Evolutionary conservation across 2,113 vertebrate species (phyloP).

Genomic region (Camelus dromedarius): DNA sequence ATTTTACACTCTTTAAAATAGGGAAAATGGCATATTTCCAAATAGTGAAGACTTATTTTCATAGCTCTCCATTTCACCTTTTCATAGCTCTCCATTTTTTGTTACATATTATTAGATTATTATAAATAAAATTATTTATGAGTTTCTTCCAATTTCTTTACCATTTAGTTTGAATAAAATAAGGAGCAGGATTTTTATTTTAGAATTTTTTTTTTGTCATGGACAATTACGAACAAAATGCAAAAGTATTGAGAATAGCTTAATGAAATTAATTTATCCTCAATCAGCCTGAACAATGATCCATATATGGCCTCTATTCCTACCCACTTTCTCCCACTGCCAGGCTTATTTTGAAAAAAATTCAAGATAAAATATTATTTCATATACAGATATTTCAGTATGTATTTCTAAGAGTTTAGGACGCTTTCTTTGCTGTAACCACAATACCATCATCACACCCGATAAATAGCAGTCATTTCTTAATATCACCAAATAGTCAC

Average conservation of each 20-base stretch:
- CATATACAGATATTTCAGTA: not conserved
- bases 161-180: slow-evolving; percentile 13
- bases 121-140: slow-evolving; percentile 17
- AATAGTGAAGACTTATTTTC: not conserved
- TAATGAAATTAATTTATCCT: not conserved
- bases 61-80: not conserved
- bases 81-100: not conserved
- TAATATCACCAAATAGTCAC: not conserved
- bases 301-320: not conserved
- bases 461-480: not conserved
- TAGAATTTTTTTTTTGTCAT: not conserved
- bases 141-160: not conserved
- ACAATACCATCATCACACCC: not conserved
- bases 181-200: not conserved
- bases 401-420: slow-evolving; percentile 2
- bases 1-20: not conserved
- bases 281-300: not conserved
- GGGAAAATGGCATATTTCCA: slow-evolving; percentile 41
- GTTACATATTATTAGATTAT: not conserved
- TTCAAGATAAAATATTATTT: not conserved
- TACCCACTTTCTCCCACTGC: not conserved
- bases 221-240: not conserved
- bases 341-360: slow-evolving; percentile 21
- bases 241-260: not conserved
- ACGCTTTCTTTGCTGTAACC: not conserved